Base-by-base conservation (phyloP, 2,113 vertebrate genomes). In the Saguinus imperator region DNA sequence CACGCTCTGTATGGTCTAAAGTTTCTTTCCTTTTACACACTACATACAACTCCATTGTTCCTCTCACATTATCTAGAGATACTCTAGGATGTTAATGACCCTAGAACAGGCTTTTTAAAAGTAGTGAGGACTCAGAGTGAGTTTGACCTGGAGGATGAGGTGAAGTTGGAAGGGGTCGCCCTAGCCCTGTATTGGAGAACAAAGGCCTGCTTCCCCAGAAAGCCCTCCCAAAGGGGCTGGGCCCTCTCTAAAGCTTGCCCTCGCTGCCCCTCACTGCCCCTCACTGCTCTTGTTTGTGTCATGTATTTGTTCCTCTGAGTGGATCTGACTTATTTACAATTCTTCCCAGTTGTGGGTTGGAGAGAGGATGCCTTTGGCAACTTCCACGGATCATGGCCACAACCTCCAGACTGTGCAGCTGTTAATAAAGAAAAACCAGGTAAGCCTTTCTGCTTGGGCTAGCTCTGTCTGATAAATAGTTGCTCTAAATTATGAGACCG, bases 401-500 rank as follows among this genome's bases (percentile, higher is more conserved):
- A 99, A 99, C 97, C 99, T 99, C 92, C 99, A 99, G 98, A 99
- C 99, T 0, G 99, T 99, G 64, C 99, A 99, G 98, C 98, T 99
- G 52, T 98, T 99, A 77, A 99, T 99, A 98, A 99, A 99, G 99
- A 99, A 99, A 98, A 99, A 99, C 90, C 99, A 99, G 99, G 99
- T 99, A 94, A 97, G 88, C 1, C 0, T 40, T 79, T 97, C 72
- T 92, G 3, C 77, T 80, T 3, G 2, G 82, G 18, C 55, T 89
- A 43, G 48, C 1, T 45, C 13, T 14, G 18, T 72, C 27, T 57
- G 52, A 25, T 64, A 32, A 48, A 40, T 82, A 3, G 3, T 89
- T 95, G 64, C 91, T 20, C n/a, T 85, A 20, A 43, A 48, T 92
- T 20, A 43, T 27, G 3, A 3, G 43, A 43, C 64, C 48, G n/a